phyloP scores from a whole-genome alignment of 2,113 vertebrate species.

The Apus apus region DNA sequence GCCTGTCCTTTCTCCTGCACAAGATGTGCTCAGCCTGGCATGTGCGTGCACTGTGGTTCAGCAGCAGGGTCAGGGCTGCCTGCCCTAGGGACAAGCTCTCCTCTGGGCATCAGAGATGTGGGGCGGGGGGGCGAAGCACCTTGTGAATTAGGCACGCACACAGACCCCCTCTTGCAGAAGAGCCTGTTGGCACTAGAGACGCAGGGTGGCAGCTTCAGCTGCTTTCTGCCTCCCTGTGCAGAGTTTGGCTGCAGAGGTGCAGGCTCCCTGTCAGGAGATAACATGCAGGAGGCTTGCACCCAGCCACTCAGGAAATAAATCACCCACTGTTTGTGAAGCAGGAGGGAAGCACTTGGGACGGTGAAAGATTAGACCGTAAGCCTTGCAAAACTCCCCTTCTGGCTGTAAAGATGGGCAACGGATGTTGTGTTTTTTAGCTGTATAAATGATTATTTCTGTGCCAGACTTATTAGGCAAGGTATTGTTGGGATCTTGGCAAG shows the following conservation, averaged over 20 bases:
- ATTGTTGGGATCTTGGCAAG: constrained; percentile 67
- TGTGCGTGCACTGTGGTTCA: not conserved
- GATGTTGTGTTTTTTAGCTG: constrained; percentile 57
- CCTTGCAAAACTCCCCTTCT: constrained; percentile 47
- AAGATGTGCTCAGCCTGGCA: rapidly evolving
- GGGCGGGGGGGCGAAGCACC: rapidly evolving
- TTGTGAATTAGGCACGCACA: not conserved
- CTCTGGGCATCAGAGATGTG: rapidly evolving
- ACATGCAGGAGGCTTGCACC: not conserved
- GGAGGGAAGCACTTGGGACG: constrained; percentile 34
- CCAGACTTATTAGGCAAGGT: constrained; percentile 75
- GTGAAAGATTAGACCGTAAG: constrained; percentile 43
- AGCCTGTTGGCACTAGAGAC: not conserved
- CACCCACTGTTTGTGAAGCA: constrained; percentile 54
- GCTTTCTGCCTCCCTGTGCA: not conserved
- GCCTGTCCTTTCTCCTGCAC: constrained; percentile 17
- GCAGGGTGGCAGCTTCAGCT: not conserved
- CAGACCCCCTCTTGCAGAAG: not conserved
- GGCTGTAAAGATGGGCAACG: constrained; percentile 55
- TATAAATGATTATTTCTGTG: constrained; percentile 67
- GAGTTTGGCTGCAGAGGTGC: not conserved
- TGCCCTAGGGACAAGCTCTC: not conserved
- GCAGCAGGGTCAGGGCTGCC: not conserved
- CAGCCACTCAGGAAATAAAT: constrained; percentile 49
- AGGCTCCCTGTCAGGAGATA: not conserved